Conservation (phyloP, 2,888 invertebrate genomes). For the Hyppa rectilinea region DNA sequence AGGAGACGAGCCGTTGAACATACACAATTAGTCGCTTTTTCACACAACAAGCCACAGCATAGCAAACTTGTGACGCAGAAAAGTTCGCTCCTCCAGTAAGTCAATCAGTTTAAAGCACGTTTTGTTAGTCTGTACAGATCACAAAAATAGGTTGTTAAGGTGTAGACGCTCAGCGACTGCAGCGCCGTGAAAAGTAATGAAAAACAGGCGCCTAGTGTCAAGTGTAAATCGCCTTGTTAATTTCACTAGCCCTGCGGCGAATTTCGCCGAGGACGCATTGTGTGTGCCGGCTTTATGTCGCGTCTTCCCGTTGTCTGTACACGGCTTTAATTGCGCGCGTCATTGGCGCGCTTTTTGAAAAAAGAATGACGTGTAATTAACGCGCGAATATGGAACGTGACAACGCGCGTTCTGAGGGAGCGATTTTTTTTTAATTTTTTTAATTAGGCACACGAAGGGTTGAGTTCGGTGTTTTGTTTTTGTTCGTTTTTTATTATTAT, state of each 20-base stretch:
- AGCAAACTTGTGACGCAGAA: slow-evolving; percentile 55
- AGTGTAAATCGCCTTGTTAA: slow-evolving; percentile 91
- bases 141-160: slow-evolving; percentile 74
- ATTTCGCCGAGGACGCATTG: slow-evolving; percentile 90
- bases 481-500: slow-evolving; percentile 63
- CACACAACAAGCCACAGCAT: slow-evolving; percentile 72
- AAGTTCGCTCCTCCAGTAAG: slow-evolving; percentile 59
- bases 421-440: slow-evolving; percentile 85
- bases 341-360: slow-evolving; percentile 90
- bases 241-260: slow-evolving; percentile 90
- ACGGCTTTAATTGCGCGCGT: slow-evolving; percentile 90
- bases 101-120: slow-evolving; percentile 48
- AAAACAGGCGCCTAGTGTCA: slow-evolving; percentile 88
- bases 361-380: slow-evolving; percentile 91
- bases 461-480: slow-evolving; percentile 68
- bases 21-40: slow-evolving; percentile 74
- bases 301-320: slow-evolving; percentile 90
- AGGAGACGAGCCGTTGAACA: slow-evolving; percentile 76
- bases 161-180: slow-evolving; percentile 73
- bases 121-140: slow-evolving; percentile 68
- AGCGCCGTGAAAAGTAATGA: slow-evolving; percentile 83
- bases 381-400: slow-evolving; percentile 91
- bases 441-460: slow-evolving; percentile 84
- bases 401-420: slow-evolving; percentile 89
- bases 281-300: slow-evolving; percentile 89